Conservation (phyloP, 2,888 invertebrate genomes). For the Harpalus rufipes region DNA sequence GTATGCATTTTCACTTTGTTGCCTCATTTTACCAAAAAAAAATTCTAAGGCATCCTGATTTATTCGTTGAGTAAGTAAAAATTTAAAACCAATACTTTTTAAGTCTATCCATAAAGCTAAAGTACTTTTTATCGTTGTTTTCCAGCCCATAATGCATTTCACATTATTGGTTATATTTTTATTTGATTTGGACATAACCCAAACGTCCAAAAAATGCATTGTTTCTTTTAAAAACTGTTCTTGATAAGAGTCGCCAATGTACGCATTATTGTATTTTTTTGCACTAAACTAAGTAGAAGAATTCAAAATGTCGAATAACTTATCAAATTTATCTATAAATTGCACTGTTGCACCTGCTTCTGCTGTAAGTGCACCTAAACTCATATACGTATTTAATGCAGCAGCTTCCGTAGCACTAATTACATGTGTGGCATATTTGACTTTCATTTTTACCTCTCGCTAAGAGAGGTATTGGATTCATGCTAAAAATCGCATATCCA, state of each 20-base stretch:
- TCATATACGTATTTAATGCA: conserved; percentile 68
- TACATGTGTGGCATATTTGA: conserved; percentile 69
- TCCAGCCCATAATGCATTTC: conserved; percentile 16
- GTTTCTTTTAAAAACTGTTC: conserved; percentile 4
- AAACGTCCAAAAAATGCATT: conserved; percentile 11
- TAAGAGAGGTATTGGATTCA: no score
- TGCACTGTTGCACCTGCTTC: conserved; percentile 67
- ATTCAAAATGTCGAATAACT: conserved; percentile 70
- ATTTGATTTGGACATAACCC: neutral
- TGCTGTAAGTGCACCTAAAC: conserved; percentile 67
- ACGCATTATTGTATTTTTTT: conserved; percentile 7
- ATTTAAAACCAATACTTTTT: conserved; percentile 2
- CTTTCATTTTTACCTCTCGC: no score
- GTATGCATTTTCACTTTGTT: conserved; percentile 3
- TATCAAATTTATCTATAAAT: conserved; percentile 69
- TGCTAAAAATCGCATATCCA: no score
- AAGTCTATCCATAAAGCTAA: neutral
- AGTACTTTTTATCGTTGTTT: conserved; percentile 3
- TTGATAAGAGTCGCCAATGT: neutral
- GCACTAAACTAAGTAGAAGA: conserved; percentile 59
- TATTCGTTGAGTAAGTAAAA: conserved; percentile 7
- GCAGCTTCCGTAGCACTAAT: conserved; percentile 69
- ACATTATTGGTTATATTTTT: conserved; percentile 20
- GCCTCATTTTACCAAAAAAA: conserved; percentile 10
- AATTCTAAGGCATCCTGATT: neutral